Evolutionary conservation across 2,113 vertebrate species (phyloP), one percentile per base, ranked within the genome.

Genomic region (Echinops telfairi): DNA sequence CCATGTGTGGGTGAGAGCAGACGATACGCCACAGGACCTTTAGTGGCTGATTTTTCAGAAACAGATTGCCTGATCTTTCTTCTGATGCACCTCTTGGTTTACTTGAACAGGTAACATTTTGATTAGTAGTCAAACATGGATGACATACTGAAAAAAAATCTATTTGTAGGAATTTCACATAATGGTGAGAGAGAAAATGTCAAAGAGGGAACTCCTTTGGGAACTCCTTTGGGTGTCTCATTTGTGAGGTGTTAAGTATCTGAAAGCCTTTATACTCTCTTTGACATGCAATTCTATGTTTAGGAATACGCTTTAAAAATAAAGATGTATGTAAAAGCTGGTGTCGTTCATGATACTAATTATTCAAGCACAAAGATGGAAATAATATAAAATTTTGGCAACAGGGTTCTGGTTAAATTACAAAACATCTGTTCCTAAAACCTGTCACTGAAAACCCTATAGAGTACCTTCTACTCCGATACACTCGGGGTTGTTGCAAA

Each of bases 291-390:
- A 62, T 78, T 70, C 58, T 85, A 29, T 25, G 73, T 91, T 36
- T 19, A 71, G 29, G 29, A 27, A 22, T 73, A 36, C 80, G 57
- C 81, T 57, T 90, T 88, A 88, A 79, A 31, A 33, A 57, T 80
- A n/a, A 89, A 88, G 17, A 66, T 81, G 23, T 81, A 43, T 36
- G 31, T 78, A 73, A 89, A 93, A 78, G 29, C 60, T 77, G 57
- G 36, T 66, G 80, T 76, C 47, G 43, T 86, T 87, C 70, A n/a
- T 31, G 75, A 68, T 83, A 60, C 73, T 88, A 27, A 58, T 4
- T n/a, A 60, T 71, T 43, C 2, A 16, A 79, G 86, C 8, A 75
- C 33, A 89, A 73, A 94, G 68, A 9, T 64, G 40, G 38, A 88
- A 90, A 38, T 38, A 75, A 64, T 0, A 19, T 91, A 15, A 60